phyloP scores from a whole-genome alignment of 2,113 vertebrate species.

The Climacteris rufus region DNA sequence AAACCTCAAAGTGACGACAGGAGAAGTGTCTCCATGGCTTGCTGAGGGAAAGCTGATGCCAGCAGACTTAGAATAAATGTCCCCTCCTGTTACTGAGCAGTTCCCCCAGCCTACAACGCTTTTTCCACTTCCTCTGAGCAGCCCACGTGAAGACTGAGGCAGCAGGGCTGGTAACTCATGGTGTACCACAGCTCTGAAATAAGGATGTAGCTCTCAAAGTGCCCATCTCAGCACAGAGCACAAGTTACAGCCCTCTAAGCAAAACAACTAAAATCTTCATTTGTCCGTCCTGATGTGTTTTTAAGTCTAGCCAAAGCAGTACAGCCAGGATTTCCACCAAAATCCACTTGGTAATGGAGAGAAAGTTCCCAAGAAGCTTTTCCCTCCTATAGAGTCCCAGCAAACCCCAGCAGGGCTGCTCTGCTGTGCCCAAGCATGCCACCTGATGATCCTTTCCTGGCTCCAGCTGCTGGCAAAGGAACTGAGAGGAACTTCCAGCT shows the following conservation, averaged over 20 bases:
- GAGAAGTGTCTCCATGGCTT: not conserved
- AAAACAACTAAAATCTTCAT: not conserved
- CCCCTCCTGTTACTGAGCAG: not conserved
- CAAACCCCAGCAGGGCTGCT: not conserved
- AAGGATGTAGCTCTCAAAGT: slow-evolving; percentile 17
- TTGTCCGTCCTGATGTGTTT: not conserved
- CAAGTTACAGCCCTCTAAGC: not conserved
- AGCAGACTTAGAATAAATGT: not conserved
- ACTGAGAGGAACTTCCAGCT: not conserved
- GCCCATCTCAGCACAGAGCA: slow-evolving; percentile 4
- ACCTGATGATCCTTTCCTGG: not conserved
- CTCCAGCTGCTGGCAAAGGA: not conserved
- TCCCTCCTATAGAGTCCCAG: not conserved
- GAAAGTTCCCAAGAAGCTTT: not conserved
- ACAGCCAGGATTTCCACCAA: not conserved
- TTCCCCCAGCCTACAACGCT: not conserved
- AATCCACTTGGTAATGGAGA: not conserved
- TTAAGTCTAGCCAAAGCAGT: not conserved
- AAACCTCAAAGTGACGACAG: not conserved
- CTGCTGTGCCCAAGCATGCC: not conserved
- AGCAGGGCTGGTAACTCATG: slow-evolving; percentile 30
- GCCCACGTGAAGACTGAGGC: not conserved
- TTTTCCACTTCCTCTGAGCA: not conserved
- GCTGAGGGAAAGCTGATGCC: not conserved
- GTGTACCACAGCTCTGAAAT: not conserved